Evolutionary conservation across 2,113 vertebrate species (phyloP), one percentile per base, ranked within the genome.

Genomic region (Saccopteryx leptura): DNA sequence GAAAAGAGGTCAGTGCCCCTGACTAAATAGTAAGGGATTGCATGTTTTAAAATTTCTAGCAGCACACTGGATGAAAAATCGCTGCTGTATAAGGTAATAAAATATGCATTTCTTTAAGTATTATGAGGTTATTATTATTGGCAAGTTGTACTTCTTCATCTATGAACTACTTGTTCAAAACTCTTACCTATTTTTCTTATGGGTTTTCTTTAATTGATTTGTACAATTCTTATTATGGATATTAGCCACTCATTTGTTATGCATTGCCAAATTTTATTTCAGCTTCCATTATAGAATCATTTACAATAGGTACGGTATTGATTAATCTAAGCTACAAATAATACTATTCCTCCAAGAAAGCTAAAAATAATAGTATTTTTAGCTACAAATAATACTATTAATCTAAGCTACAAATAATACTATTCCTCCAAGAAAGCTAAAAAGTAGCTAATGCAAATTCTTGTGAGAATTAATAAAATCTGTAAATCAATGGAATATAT

Each of bases 381-480:
- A 66, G 26, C 83, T 88, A 79, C 9, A 88, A 61, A 65, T 68
- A 88, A 86, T 72, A 39, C 39, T 39, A 39, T 39, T 39, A 39
- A 39, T 39, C 39, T 39, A 39, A 39, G 50, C 76, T 93, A 82
- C 14, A 93, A 74, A 76, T 63, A 92, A 88, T 66, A 48, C 9
- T 33, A 86, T 79, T 79, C 33, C 33, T 79, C 52, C 6, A 69
- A 71, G 46, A 94, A 95, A 86, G 71, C 19, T 90, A 90, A 81
- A 81, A 88, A 93, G 63, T 56, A 86, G 13, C 50, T 86, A 52
- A 90, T 46, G 10, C 14, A 95, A 95, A 78, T 78, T 81, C 24
- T 75, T 79, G 19, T 92, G 61, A 94, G 28, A 94, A 92, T 89
- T 83, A 91, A 94, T 80, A 93, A 95, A 96, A 52, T 85, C 76